Evolutionary conservation across 2,888 invertebrate genomes (phyloP), one percentile per base, ranked within the genome.

Genomic region (Plebejus argus): DNA sequence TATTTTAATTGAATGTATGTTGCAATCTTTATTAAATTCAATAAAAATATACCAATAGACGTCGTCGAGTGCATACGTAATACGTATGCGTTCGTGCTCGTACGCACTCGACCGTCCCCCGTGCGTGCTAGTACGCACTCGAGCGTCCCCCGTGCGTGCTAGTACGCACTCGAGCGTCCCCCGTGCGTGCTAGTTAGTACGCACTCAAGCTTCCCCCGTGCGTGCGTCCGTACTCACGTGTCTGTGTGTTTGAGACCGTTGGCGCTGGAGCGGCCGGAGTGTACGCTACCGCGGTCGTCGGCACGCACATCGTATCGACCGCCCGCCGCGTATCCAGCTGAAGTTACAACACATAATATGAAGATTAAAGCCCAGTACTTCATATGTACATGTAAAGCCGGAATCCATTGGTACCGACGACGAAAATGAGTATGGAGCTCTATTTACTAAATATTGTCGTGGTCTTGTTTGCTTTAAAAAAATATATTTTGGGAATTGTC

Each of bases 231-330:
- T 49, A 87, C 92, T 85, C 81, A 94, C 94, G 92, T 92, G 85
- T 94, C 94, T 88, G 92, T 96, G 93, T 96, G 89, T 81, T 90
- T 95, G 83, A 95, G 95, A 70, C 96, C 97, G 87, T 96, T 96
- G 82, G 96, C 96, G 79, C 97, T 97, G 90, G 97, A 97, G 83
- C 97, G 95, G 74, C 97, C 98, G 23, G 97, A 97, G 93, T 97
- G 97, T 77, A 97, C 97, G 83, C 97, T 97, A 80, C 96, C 97
- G 81, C 97, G 95, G 82, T 97, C 97, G 83, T 96, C 97, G 53
- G 81, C 83, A 78, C 88, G 85, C 71, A 79, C 81, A 70, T 86
- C 90, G 87, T 88, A 88, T 56, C 83, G 84, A 79, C 84, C 45
- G 8, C 83, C 80, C 18, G 53, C 53, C 15, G 83, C 81, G 85